Base-by-base conservation (phyloP, 2,888 invertebrate genomes). In the Eristalinus sepulchralis region DNA sequence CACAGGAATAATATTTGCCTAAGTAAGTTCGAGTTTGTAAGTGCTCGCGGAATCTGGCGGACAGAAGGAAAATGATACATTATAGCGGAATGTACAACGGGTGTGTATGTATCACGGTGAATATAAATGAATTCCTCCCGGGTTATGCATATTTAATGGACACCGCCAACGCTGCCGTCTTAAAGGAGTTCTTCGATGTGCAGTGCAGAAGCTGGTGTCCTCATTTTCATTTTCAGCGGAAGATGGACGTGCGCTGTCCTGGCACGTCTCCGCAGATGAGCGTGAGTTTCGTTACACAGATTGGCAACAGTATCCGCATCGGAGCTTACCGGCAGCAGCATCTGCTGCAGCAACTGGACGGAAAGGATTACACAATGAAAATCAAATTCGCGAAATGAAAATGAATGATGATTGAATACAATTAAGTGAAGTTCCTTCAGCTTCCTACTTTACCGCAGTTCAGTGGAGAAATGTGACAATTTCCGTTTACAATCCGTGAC, bases 41-140 rank as follows among this genome's bases (percentile, higher is more conserved):
- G 39, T 63, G 63, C 34, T 64, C 76, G n/a, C 60, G 8, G 63
- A 64, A 64, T 79, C 66, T 62, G 76, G 66, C 66, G 20, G 47
- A 70, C 79, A 73, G 59, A 10, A 59, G 22, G 24, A 39, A 67
- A 76, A 67, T 76, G 81, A 84, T 76, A 71, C 71, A 84, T 84
- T 84, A 57, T 64, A 33, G 57, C 47, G 68, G 57, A 34, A 39
- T 67, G 62, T 77, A 70, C 27, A 34, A 22, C 63, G 57, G 36
- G 57, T 39, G 64, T 5, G n/a, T 17, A 57, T 70, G 36, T 55
- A 64, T 72, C 71, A 33, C 55, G 33, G 47, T 60, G 66, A 83
- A 83, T 78, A 71, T 78, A 78, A 78, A 63, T 70, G 78, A 71
- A 70, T 64, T 71, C 39, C 33, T 33, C 55, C 39, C 22, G 33